Base-by-base conservation (phyloP, 2,113 vertebrate species). In the Tyrannus savana region DNA sequence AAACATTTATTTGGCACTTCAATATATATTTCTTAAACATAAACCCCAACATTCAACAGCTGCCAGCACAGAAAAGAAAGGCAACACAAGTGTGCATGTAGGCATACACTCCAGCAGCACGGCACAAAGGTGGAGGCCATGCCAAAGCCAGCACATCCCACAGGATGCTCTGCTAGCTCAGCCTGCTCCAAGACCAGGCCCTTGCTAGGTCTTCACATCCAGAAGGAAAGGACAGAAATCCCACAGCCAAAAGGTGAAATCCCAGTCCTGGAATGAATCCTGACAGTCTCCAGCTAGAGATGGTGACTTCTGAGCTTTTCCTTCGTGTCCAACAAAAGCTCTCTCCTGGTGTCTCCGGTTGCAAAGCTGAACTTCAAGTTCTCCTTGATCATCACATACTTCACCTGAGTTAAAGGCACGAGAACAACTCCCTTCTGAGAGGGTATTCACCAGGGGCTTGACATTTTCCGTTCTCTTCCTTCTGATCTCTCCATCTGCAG, bases 1-100 rank as follows among this genome's bases (percentile, higher is more conserved):
- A 63, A 35, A 89, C 84, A 90, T 98, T 98, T 98, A 98, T 98
- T 98, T 96, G 94, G 94, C 81, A 96, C 85, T 96, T 97, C 75
- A 96, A 82, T 96, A 77, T 90, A 73, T 93, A 96, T 55, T 73
- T 89, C 86, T 97, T 74, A 81, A 97, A 97, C 93, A 96, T 89
- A 97, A 97, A 97, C 94, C 10, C 7, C 74, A 86, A 97, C 94
- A 97, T 85, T 96, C 83, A 96, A 96, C 69, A 94, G 84, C 95
- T 95, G 91, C 89, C 88, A 89, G 93, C 95, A 74, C 87, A 94
- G 85, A 73, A 89, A 49, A 79, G 79, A 95, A 92, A 97, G 94
- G 78, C 87, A 90, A 94, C 93, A 95, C 84, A 85, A 96, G 58
- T 52, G 90, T 58, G 71, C 37, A 44, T 46, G 52, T 91, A 90